Conservation (phyloP, 2,797 vertebrate species). For the Centropyge bicolor region DNA sequence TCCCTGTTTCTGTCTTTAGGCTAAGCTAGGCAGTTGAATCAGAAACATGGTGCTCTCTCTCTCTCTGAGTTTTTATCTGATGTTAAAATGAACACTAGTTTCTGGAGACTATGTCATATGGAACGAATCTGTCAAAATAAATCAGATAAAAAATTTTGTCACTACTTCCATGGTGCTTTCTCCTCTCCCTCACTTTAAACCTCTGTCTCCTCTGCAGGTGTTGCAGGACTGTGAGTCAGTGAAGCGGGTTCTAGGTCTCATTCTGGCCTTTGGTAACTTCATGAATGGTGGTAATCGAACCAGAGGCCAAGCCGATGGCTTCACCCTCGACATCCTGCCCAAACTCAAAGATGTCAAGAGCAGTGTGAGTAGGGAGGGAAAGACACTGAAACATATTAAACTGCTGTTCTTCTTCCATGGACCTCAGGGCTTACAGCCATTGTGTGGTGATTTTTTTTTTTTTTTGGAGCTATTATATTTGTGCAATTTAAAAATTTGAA, state of each 20-base stretch:
- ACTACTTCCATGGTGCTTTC: not conserved
- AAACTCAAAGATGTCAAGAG: slow-evolving; percentile 99
- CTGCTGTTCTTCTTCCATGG: not conserved
- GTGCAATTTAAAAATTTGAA: not conserved
- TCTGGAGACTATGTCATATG: not conserved
- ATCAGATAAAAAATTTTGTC: not conserved
- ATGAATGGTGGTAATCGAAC: slow-evolving; percentile 99
- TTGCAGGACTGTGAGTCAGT: slow-evolving; percentile 90
- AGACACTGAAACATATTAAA: not conserved
- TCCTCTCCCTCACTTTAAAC: not conserved
- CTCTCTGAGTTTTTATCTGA: not conserved
- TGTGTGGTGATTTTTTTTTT: not conserved
- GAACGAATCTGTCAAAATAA: not conserved
- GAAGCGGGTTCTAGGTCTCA: slow-evolving; percentile 90
- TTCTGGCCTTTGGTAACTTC: slow-evolving; percentile 97
- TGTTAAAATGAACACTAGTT: not conserved
- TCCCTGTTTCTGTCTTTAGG: no score
- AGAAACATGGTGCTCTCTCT: not conserved
- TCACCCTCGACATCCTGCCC: slow-evolving; percentile 94
- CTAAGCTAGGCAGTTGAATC: not conserved
- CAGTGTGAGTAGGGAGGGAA: slow-evolving; percentile 87
- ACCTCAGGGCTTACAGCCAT: not conserved
- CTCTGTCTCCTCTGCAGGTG: slow-evolving; percentile 75
- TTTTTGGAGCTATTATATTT: not conserved
- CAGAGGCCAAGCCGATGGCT: slow-evolving; percentile 96